Evolutionary conservation across 2,797 vertebrate genomes (phyloP), one percentile per base, ranked within the genome.

Genomic region (Molossus alvarezi): DNA sequence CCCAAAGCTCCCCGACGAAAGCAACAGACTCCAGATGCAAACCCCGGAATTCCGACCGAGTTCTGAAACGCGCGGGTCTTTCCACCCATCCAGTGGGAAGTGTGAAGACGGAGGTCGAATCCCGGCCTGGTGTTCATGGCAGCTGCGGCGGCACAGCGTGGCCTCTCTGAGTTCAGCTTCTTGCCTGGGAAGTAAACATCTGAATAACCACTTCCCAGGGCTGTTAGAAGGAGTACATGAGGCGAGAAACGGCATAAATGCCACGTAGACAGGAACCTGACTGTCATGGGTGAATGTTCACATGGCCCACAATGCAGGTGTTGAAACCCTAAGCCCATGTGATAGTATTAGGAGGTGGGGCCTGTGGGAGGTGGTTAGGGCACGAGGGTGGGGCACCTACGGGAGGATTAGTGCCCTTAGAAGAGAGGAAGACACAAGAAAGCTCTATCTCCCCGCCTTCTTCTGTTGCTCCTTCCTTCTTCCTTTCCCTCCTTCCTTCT

Each of bases 111-210:
- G 37, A 83, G 20, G 53, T 0, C 37, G 15, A 13, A 0, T 67
- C 15, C 14, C 25, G 71, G 13, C 57, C 80, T 21, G 4, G 1
- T 3, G 21, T 12, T 10, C 14, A 2, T 2, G 6, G 71, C 0
- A 14, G 21, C 45, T 76, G 3, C 0, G 29, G 3, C 0, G 29
- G 37, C 1, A 8, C 51, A 55, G 20, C 57, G 60, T 0, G 5
- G 87, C 5, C 41, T 55, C 29, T 55, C 29, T 55, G 11, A 2
- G 60, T 13, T 29, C 60, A 75, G 37, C 6, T 48, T 60, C 48
- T 73, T 37, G 21, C 29, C 29, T 64, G 5, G 48, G 9, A 69
- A 12, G 9, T 37, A 84, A 48, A 80, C 89, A 37, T 21, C 2
- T 9, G 9, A 64, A 20, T 55, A 55, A 69, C 4, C 37, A 76